A percentile compares a stretch with the other conserved stretches of the same genome.
These are phyloP conservation scores for Cheilosia scutellata DNA, from an alignment of 2,888 invertebrate species.

Conservation along the genomic window DNA sequence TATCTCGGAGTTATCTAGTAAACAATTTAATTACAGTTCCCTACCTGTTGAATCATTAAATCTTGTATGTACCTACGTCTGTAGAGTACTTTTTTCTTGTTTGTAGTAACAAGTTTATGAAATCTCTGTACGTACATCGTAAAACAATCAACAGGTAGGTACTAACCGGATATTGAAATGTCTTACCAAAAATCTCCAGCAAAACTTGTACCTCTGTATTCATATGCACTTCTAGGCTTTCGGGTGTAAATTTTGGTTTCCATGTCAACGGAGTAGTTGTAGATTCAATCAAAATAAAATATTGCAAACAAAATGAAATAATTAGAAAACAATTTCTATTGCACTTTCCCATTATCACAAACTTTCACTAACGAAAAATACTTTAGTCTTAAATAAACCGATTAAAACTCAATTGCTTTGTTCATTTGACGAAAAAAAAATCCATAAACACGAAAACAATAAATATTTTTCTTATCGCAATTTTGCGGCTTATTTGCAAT, in stretches of 20 bases:
- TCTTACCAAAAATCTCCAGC: constrained; percentile 77
- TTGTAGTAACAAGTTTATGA: too few relatives aligned
- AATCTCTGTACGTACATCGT: background rate
- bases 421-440: background rate
- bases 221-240: constrained; percentile 79
- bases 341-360: constrained; percentile 51
- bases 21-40: too few relatives aligned
- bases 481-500: background rate
- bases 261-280: constrained; percentile 69
- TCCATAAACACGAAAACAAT: background rate
- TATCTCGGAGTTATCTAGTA: too few relatives aligned
- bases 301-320: constrained; percentile 6
- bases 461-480: background rate
- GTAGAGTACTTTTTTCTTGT: too few relatives aligned
- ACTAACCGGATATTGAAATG: background rate
- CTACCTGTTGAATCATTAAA: too few relatives aligned
- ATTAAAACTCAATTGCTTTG: too few relatives aligned
- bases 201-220: constrained; percentile 74
- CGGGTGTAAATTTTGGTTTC: constrained; percentile 79
- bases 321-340: background rate
- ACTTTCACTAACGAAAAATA: constrained; percentile 33
- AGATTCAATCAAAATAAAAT: constrained; percentile 16
- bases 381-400: too few relatives aligned
- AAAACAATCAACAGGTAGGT: background rate
- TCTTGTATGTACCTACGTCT: too few relatives aligned